Evolutionary conservation across 1,140 invertebrate species (phyloP), one percentile per base, ranked within the genome.

Genomic region (Atta texana): DNA sequence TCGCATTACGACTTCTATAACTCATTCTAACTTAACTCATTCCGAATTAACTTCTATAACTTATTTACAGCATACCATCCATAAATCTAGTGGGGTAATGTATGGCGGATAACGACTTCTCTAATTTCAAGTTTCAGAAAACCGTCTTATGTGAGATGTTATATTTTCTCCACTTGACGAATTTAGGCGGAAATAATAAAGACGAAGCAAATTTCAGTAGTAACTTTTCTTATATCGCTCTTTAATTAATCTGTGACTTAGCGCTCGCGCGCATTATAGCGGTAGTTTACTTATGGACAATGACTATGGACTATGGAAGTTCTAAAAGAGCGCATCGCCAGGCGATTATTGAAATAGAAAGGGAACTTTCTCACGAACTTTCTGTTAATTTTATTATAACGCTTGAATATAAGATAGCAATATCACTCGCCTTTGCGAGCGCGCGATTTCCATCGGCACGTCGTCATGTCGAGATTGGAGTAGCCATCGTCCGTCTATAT

Each of bases 41-140:
- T 68, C 34, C 64, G 64, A 39, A 68, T 68, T 57, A 61, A 72
- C 68, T 59, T 72, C 28, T 49, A 49, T 21, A 49, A 49, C 69
- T 75, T 84, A 57, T 84, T 84, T 84, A 61, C 44, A 31, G 14
- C 24, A 14, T 74, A 28, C 10, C 53, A 2, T 7, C 28, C 12
- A 34, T 82, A 61, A 82, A 74, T 82, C 69, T 34, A 49, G 31
- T n/a, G 64, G 8, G 34, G 12, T 44, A 61, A 74, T 74, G 24
- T 10, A 61, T n/a, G 34, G 53, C 18, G 16, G 24, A 8, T 59
- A 82, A 82, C 68, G 69, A 74, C 69, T 39, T 49, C 18, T 75
- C 34, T 63, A 84, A 84, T 63, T 75, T 34, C 24, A 49, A 75
- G 80, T 75, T 74, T 61, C 28, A 6, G 39, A 1, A 31, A 6